A percentile compares a stretch with the other conserved stretches of the same genome.
These are phyloP conservation scores for Ophioninae sp. DNA, from an alignment of 2,888 invertebrate species.

Conservation along the genomic window DNA sequence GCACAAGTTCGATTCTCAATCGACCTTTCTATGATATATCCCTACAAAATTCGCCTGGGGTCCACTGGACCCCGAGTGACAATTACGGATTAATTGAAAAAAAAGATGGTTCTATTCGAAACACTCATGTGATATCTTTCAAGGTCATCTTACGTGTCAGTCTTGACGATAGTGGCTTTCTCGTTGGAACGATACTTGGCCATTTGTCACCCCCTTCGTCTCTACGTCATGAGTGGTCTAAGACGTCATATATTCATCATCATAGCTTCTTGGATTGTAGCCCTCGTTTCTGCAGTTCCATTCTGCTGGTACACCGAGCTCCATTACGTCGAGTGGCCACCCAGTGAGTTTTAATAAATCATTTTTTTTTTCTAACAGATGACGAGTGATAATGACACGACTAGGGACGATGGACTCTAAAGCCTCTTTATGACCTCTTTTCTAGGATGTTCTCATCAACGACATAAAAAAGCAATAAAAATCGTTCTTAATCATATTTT, in stretches of 20 bases:
- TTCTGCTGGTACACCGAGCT: slow-evolving; percentile 89
- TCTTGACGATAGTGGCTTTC: slow-evolving; percentile 94
- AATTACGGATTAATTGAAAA: too few relatives aligned
- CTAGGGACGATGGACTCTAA: not conserved
- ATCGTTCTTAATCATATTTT: not conserved
- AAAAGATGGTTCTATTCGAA: not conserved
- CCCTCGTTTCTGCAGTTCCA: slow-evolving; percentile 88
- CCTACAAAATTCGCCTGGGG: too few relatives aligned
- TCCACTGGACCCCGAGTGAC: too few relatives aligned
- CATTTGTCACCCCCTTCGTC: slow-evolving; percentile 92
- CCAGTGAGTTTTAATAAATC: slow-evolving; percentile 80
- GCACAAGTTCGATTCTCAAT: too few relatives aligned
- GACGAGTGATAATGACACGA: not conserved
- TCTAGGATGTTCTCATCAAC: not conserved
- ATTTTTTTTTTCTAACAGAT: not conserved
- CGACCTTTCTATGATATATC: too few relatives aligned
- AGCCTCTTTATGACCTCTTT: not conserved
- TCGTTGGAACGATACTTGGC: slow-evolving; percentile 94
- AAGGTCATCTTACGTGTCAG: slow-evolving; percentile 94
- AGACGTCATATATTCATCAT: slow-evolving; percentile 90
- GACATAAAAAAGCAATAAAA: not conserved
- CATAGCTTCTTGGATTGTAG: slow-evolving; percentile 88
- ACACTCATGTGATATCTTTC: slow-evolving; percentile 69
- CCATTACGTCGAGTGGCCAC: slow-evolving; percentile 88
- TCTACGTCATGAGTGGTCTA: slow-evolving; percentile 91